Conservation (phyloP, 1,140 invertebrate genomes). For the Heterodera carotae region DNA sequence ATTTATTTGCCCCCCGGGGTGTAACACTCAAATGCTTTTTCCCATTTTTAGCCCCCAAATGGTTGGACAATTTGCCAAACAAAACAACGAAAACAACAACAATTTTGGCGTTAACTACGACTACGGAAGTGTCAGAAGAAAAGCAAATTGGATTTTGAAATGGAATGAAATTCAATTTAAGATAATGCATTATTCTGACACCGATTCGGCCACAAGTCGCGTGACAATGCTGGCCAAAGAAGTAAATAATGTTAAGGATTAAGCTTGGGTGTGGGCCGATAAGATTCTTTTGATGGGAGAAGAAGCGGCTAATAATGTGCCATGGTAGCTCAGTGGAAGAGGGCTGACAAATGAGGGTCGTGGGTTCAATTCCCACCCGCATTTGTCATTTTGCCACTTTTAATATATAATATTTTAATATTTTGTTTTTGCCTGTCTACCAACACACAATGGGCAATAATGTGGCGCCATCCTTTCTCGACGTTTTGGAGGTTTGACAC, state of each 20-base stretch:
- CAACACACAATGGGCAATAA: slow-evolving; percentile 52
- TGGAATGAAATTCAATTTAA: neutral
- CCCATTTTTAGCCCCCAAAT: slow-evolving; percentile 36
- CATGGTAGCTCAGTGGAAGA: too few relatives aligned
- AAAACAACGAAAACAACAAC: slow-evolving; percentile 35
- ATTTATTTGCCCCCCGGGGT: neutral
- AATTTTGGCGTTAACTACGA: slow-evolving; percentile 47
- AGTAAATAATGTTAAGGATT: too few relatives aligned
- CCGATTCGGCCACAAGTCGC: slow-evolving; percentile 21
- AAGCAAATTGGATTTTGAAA: neutral
- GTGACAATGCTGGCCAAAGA: slow-evolving; percentile 39
- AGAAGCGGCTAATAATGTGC: too few relatives aligned
- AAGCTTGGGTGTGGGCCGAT: too few relatives aligned
- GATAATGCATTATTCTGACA: slow-evolving; percentile 48
- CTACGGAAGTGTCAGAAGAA: slow-evolving; percentile 37
- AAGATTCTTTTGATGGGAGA: too few relatives aligned
- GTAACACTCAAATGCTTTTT: neutral
- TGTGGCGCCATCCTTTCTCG: slow-evolving; percentile 40
- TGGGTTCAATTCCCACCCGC: too few relatives aligned
- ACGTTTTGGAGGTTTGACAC: slow-evolving; percentile 28
- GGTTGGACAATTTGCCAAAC: slow-evolving; percentile 44
- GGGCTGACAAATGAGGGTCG: too few relatives aligned
- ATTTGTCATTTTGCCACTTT: neutral
- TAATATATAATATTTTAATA: too few relatives aligned
- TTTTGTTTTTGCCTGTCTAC: slow-evolving; percentile 28